Evolutionary conservation across 2,888 invertebrate genomes (phyloP), one percentile per base, ranked within the genome.

Genomic region (Xestobium rufovillosum): DNA sequence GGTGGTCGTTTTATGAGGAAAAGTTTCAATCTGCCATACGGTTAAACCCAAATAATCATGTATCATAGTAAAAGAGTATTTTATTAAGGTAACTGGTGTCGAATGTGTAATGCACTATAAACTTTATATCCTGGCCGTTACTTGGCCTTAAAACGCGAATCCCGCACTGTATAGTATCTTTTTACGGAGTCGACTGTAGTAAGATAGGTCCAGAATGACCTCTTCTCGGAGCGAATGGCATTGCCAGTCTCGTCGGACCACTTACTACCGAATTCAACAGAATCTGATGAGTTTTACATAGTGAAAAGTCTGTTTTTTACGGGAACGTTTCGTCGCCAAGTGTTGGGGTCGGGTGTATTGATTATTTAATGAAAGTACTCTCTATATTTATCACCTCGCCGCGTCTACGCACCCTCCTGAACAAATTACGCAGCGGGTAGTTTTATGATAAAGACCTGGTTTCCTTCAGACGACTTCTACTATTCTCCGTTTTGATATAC

Each of bases 101-200:
- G 64, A 63, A 63, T 63, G 63, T 61, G 61, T 59, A 60, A 63
- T 61, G 61, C 54, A 59, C 61, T 57, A 63, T 65, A 65, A 65
- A 65, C 49, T 65, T 63, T 64, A 64, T 63, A 60, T 58, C 60
- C 54, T 49, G 51, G 59, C 57, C 60, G 60, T 62, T 59, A 60
- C 56, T 58, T 51, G 59, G 57, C 59, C 57, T 60, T 61, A 58
- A n/a, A 61, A 59, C 61, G 60, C 61, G 62, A 61, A 60, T 62
- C 62, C 60, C 54, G 56, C 56, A 52, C 50, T 51, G 57, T 60
- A 55, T 61, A 53, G 57, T 55, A 53, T 51, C 60, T 60, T 60
- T 60, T 61, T 62, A 62, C 59, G 55, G 57, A 49, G 52, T 46
- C 50, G 52, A n/a, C n/a, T n/a, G 57, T 57, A 56, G 57, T 58